These are phyloP conservation scores for Rhodophaea formosa DNA, from an alignment of 2,888 invertebrate species.

Conservation along the genomic window DNA sequence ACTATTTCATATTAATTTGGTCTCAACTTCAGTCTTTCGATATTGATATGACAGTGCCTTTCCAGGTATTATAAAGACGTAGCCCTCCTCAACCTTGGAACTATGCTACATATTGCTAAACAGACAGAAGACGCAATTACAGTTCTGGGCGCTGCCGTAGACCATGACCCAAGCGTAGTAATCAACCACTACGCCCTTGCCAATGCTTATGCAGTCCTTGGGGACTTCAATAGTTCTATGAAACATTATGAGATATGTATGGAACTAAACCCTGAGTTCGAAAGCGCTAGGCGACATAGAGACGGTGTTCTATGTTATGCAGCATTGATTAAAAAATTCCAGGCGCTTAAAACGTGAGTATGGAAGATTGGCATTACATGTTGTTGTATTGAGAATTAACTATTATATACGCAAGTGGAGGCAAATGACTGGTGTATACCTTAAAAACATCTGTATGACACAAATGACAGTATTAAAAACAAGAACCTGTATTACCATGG, in stretches of 20 bases:
- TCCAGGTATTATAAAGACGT: slow-evolving; percentile 81
- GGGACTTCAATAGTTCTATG: slow-evolving; percentile 87
- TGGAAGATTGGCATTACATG: neutral
- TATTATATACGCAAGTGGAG: too few species aligned
- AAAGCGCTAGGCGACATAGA: slow-evolving; percentile 82
- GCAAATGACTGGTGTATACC: too few species aligned
- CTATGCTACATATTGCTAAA: slow-evolving; percentile 85
- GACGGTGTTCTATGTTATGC: slow-evolving; percentile 86
- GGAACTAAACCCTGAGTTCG: slow-evolving; percentile 83
- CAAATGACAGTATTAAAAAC: too few species aligned
- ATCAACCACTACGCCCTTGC: slow-evolving; percentile 85
- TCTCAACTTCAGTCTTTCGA: neutral
- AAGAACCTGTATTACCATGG: too few species aligned
- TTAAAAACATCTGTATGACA: too few species aligned
- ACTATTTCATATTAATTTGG: too few species aligned
- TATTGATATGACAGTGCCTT: slow-evolving; percentile 14
- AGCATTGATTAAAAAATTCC: slow-evolving; percentile 82
- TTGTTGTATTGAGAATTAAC: too few species aligned
- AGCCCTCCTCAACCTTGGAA: slow-evolving; percentile 87
- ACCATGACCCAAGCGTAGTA: slow-evolving; percentile 83
- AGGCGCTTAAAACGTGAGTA: slow-evolving; percentile 84
- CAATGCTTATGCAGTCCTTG: slow-evolving; percentile 86
- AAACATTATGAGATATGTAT: slow-evolving; percentile 82
- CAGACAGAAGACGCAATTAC: slow-evolving; percentile 86
- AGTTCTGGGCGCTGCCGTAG: slow-evolving; percentile 86